Percentiles rank a stretch among this genome's conserved stretches.
Conservation (phyloP, 1,140 invertebrate species). For the Drosophila elegans region DNA sequence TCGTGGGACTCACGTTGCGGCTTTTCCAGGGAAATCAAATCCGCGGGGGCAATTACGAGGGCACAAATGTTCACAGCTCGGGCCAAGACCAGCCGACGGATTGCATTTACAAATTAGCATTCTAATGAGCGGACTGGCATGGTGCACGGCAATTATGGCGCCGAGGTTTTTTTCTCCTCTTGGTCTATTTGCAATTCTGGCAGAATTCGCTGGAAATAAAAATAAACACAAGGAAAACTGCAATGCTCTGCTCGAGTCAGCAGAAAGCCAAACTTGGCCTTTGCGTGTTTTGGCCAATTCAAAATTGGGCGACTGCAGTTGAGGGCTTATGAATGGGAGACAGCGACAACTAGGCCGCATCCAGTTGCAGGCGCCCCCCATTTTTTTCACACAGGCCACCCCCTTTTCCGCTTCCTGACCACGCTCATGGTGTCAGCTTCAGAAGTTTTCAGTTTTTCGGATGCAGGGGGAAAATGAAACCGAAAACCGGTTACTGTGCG, state of each 20-base stretch:
- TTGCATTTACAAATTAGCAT: constrained; percentile 80
- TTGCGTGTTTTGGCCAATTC: constrained; percentile 74
- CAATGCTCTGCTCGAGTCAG: constrained; percentile 18
- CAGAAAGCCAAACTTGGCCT: constrained; percentile 47
- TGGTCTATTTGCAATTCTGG: constrained; percentile 20
- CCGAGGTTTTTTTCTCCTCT: constrained; percentile 32
- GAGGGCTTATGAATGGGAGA: constrained; percentile 59
- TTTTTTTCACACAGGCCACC: neutral
- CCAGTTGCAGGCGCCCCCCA: constrained; percentile 35
- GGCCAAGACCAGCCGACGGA: constrained; percentile 23
- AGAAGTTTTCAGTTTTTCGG: constrained; percentile 26
- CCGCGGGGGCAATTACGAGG: constrained; percentile 45
- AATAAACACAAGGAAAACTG: constrained; percentile 3
- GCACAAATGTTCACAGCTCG: constrained; percentile 61
- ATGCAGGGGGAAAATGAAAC: constrained; percentile 37
- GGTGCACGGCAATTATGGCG: constrained; percentile 69
- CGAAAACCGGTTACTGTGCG: constrained; percentile 68
- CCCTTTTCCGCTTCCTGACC: constrained; percentile 5
- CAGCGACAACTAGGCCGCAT: constrained; percentile 62
- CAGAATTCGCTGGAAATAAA: constrained; percentile 54
- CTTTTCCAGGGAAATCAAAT: constrained; percentile 51
- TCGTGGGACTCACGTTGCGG: constrained; percentile 30
- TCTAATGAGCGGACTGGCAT: constrained; percentile 62
- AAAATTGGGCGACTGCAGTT: constrained; percentile 34
- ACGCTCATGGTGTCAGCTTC: constrained; percentile 48